Evolutionary conservation across 2,888 invertebrate genomes (phyloP).

Genomic region (Linnaemya vulpina): DNA sequence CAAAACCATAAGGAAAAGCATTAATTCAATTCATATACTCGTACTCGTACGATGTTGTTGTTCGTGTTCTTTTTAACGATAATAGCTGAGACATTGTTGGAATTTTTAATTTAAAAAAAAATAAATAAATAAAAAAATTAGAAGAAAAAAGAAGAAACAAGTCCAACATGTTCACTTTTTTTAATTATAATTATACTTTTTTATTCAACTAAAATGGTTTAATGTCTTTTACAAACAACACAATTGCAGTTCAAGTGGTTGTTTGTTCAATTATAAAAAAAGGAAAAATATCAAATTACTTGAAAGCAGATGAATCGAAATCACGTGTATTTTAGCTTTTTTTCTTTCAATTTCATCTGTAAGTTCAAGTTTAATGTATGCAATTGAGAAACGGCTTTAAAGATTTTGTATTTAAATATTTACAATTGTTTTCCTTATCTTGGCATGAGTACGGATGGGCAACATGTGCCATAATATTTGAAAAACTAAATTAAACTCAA

Average conservation of each 20-base stretch:
- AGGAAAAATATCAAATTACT: background rate
- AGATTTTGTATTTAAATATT: background rate
- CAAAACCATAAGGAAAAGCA: background rate
- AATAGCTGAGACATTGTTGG: conserved; percentile 35
- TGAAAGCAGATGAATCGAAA: conserved; percentile 7
- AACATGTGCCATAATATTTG: background rate
- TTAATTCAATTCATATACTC: background rate
- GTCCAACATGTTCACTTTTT: conserved; percentile 31
- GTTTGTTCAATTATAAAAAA: conserved; percentile 1
- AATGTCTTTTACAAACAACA: background rate
- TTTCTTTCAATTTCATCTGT: background rate
- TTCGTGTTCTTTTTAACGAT: conserved; percentile 39
- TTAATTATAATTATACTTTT: background rate
- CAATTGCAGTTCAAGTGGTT: conserved; percentile 7
- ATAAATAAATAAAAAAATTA: too few relatives aligned
- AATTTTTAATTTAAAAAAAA: conserved; percentile 34
- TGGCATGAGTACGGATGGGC: background rate
- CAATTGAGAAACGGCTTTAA: conserved; percentile 15
- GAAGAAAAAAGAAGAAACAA: conserved; percentile 10
- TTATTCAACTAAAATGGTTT: conserved; percentile 21
- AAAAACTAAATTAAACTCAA: conserved; percentile 17
- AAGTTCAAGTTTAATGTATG: conserved; percentile 51
- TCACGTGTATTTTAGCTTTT: background rate
- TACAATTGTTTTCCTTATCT: conserved; percentile 21
- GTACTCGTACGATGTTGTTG: background rate